phyloP scores from a whole-genome alignment of 1,140 invertebrate genomes.

The Leptopilina boulardi region DNA sequence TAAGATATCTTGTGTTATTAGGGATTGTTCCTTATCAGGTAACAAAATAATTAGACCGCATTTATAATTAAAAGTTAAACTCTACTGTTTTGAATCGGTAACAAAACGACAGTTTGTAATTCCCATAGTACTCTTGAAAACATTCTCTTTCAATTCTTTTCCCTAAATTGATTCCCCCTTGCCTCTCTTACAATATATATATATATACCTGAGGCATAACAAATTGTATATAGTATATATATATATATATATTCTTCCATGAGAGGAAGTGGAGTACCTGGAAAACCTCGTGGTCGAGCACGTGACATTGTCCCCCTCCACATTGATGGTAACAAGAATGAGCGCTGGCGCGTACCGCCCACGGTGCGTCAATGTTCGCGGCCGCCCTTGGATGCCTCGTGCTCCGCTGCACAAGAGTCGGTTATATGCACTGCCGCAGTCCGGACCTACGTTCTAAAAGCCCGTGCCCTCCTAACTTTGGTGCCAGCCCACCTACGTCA shows the following conservation, averaged over 20 bases:
- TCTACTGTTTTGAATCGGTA: too few relatives aligned
- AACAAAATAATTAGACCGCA: too few relatives aligned
- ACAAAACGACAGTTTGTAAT: too few relatives aligned
- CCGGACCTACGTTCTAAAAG: conserved; percentile 57
- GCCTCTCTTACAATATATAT: background rate
- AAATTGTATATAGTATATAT: too few relatives aligned
- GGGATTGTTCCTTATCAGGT: too few relatives aligned
- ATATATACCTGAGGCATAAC: too few relatives aligned
- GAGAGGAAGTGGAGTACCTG: background rate
- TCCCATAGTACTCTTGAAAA: too few relatives aligned
- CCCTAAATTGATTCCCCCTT: background rate
- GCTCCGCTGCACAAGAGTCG: conserved; percentile 58
- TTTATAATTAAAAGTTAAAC: too few relatives aligned
- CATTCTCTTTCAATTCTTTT: too few relatives aligned
- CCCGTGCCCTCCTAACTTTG: conserved; percentile 62
- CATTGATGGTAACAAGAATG: conserved; percentile 41
- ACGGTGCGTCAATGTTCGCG: conserved; percentile 58
- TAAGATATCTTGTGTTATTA: too few relatives aligned
- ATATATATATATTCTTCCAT: background rate
- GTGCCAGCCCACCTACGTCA: conserved; percentile 69
- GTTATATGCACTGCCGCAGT: conserved; percentile 61
- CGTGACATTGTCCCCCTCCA: conserved; percentile 67
- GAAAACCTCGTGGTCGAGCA: conserved; percentile 69
- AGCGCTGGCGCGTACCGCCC: conserved; percentile 64
- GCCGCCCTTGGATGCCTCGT: conserved; percentile 60